phyloP scores from a whole-genome alignment of 2,797 vertebrate genomes.

The Pelochelys cantorii region DNA sequence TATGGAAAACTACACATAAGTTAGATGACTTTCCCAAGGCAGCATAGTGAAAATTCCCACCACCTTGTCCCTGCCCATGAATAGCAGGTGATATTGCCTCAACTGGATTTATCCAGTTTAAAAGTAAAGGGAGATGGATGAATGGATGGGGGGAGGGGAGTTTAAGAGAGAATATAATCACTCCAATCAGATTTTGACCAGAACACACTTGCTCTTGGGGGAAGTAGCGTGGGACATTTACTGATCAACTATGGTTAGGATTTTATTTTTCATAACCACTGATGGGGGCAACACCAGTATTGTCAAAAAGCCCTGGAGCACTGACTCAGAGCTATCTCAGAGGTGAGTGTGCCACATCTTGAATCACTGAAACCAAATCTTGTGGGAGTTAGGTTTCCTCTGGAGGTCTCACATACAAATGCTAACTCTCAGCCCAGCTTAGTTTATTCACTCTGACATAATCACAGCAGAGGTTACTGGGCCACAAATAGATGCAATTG shows the following conservation, averaged over 20 bases:
- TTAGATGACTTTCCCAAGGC: not conserved
- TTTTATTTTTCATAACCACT: not conserved
- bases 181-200: not conserved
- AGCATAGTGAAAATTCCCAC: not conserved
- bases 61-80: not conserved
- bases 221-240: not conserved
- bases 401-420: not conserved
- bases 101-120: not conserved
- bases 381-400: slow-evolving; percentile 38
- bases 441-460: slow-evolving; percentile 44
- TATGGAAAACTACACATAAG: not conserved
- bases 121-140: not conserved
- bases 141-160: not conserved
- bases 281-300: not conserved
- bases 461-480: slow-evolving; percentile 63
- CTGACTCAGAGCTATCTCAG: not conserved
- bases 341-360: not conserved
- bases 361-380: slow-evolving; percentile 45
- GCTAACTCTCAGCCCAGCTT: slow-evolving; percentile 37
- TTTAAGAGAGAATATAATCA: slow-evolving; percentile 13
- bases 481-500: slow-evolving; percentile 53
- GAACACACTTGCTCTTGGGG: not conserved
- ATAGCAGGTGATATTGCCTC: not conserved
- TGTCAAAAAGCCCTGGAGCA: not conserved
- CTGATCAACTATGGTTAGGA: not conserved